Evolutionary conservation across 2,888 invertebrate species (phyloP).

Genomic region (Aspidapion aeneum): DNA sequence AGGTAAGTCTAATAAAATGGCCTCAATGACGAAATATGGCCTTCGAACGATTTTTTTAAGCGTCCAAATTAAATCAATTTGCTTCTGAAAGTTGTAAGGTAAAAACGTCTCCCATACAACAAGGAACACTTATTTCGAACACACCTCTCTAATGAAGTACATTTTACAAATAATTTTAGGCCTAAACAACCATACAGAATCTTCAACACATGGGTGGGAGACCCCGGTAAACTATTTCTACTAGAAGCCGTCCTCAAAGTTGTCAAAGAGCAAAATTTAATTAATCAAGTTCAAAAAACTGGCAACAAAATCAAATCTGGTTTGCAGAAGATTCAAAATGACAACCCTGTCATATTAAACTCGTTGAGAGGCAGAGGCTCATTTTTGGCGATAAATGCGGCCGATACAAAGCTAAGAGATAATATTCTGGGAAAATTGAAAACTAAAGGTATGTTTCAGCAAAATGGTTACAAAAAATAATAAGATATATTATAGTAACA

Average conservation of each 20-base stretch:
- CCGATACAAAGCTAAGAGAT: constrained; percentile 64
- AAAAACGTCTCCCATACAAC: no score
- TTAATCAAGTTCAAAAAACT: constrained; percentile 67
- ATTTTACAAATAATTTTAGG: constrained; percentile 51
- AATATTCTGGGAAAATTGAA: constrained; percentile 66
- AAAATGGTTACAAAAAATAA: constrained; percentile 8
- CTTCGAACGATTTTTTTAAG: no score
- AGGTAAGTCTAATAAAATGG: constrained; percentile 57
- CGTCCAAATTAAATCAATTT: no score
- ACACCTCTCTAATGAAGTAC: no score
- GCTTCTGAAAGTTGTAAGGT: no score
- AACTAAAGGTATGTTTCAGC: constrained; percentile 60
- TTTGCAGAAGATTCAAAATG: constrained; percentile 61
- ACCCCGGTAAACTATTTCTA: constrained; percentile 89
- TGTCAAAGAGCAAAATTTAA: constrained; percentile 76
- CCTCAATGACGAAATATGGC: no score
- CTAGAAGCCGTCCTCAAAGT: constrained; percentile 82
- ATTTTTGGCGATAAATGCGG: constrained; percentile 79
- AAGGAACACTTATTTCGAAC: no score
- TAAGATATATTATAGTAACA: background rate
- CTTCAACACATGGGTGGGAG: constrained; percentile 99
- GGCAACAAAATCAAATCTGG: constrained; percentile 66
- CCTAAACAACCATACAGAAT: constrained; percentile 80
- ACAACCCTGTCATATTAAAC: constrained; percentile 67
- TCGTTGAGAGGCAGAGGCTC: constrained; percentile 86